Base-by-base conservation (phyloP, 2,888 invertebrate genomes). In the Thalpophila matura region DNA sequence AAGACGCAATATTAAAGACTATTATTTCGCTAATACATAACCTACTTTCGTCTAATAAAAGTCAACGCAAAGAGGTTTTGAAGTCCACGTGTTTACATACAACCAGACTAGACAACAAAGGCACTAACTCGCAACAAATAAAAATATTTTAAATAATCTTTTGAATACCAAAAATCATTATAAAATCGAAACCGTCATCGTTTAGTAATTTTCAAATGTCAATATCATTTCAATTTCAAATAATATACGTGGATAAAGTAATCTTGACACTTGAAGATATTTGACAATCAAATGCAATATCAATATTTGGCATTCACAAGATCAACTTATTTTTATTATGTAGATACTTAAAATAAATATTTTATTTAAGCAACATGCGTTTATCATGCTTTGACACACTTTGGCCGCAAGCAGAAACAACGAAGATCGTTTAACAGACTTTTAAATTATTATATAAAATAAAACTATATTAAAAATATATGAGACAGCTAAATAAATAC, bases 61-160 rank as follows among this genome's bases (percentile, higher is more conserved):
- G n/a, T 69, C 43, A 68, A 88, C 89, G 89, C 89, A 83, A 89
- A 91, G 91, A 90, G 91, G 89, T 89, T 90, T 84, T 62, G 64
- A 62, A 64, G 77, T 82, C 83, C 81, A 56, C 20, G 51, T 27
- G 46, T 75, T 61, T 47, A 79, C 70, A 79, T 74, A 72, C 62
- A 70, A 83, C 80, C 78, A 86, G 92, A 92, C 92, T 92, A 91
- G 91, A 92, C 80, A 85, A 82, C 71, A 83, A 89, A 91, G 91
- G 91, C 91, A 91, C 89, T 78, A 81, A 87, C 79, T 86, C 86
- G 85, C 85, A 85, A 87, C 82, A 61, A 78, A 84, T 76, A 61
- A 42, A 61, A 51, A 60, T 57, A 62, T 60, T 37, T 37, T 18
- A 27, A 27, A 37, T 22, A 20, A 57, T 27, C 49, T 54, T 68